Base-by-base conservation (phyloP, 2,888 invertebrate genomes). In the Latrodectus elegans region DNA sequence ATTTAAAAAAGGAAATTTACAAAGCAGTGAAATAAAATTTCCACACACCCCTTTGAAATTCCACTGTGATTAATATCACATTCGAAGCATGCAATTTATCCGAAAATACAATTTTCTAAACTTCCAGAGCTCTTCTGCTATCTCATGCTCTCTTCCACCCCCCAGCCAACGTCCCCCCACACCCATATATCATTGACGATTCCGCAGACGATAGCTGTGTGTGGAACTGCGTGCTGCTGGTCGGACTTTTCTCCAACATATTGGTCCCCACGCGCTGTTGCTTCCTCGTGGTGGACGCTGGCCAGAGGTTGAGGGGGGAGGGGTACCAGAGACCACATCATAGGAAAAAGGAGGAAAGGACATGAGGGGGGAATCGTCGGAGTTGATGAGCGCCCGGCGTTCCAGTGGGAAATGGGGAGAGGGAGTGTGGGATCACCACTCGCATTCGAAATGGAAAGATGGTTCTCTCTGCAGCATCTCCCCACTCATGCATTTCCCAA, bases 231-330 rank as follows among this genome's bases (percentile, higher is more conserved):
- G 38, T 38, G 38, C 38, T 38, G 38, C 55, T 38, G 38, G 38
- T 38, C 3, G 38, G 38, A 38, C 38, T 38, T 38, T 38, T 38
- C 38, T 38, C 75, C 78, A 60, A 84, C 84, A 22, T 78, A 84
- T 84, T 70, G 81, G 86, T 86, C 86, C 86, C 86, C 72, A 86
- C 72, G 86, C 86, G 81, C 86, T 80, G 73, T 53, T 75, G 78
- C 74, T 71, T 82, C 38, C 75, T 38, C 38, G 38, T 38, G 60
- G n/a, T n/a, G 60, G 60, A n/a, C 14, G 60, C 14, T 60, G 60
- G 60, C 60, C 60, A n/a, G 38, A 38, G 38, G 38, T 38, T 38
- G 38, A 38, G 38, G 38, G 38, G 38, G 38, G 38, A 6, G 38
- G 38, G 1, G 6, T 38, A 38, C 38, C 38, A 38, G 38, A 38